These are phyloP conservation scores for Sipha flava DNA, from an alignment of 1,140 invertebrate species.

Conservation along the genomic window DNA sequence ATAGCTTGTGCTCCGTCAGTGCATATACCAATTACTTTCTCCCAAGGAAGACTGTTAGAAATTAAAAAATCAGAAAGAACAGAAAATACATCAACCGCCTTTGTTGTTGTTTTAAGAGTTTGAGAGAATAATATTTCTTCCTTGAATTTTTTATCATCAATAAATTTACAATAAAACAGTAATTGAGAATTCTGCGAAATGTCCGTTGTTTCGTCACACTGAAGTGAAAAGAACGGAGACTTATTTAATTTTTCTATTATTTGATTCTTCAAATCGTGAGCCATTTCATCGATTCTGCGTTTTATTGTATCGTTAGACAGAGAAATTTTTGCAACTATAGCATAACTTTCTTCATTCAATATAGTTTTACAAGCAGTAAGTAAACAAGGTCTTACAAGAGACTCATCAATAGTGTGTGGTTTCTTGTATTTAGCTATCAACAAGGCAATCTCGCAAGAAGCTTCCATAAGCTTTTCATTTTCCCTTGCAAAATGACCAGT, in stretches of 20 bases:
- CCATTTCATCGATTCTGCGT: slow-evolving; percentile 30
- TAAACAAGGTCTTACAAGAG: slow-evolving; percentile 29
- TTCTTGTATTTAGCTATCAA: slow-evolving; percentile 35
- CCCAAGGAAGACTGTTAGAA: slow-evolving; percentile 6
- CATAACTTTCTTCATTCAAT: slow-evolving; percentile 1
- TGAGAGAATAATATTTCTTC: slow-evolving; percentile 30
- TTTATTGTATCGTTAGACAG: slow-evolving; percentile 24
- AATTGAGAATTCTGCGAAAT: slow-evolving; percentile 30
- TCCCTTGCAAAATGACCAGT: neutral
- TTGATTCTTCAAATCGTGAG: slow-evolving; percentile 29
- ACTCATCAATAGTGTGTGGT: slow-evolving; percentile 34
- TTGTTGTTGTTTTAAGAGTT: slow-evolving; percentile 32
- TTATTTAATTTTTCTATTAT: slow-evolving; percentile 25
- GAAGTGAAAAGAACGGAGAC: slow-evolving; percentile 33
- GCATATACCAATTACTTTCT: slow-evolving; percentile 41
- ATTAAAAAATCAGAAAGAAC: neutral
- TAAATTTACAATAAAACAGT: slow-evolving; percentile 26
- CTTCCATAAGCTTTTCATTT: slow-evolving; percentile 18
- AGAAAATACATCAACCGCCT: slow-evolving; percentile 31
- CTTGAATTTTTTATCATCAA: slow-evolving; percentile 9
- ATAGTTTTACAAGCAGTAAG: slow-evolving; percentile 23
- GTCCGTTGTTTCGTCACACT: slow-evolving; percentile 31
- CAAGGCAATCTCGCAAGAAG: slow-evolving; percentile 31
- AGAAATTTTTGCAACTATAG: neutral
- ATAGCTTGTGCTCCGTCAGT: slow-evolving; percentile 44